A percentile compares a stretch with the other conserved stretches of the same genome.
These are phyloP conservation scores for Aphidoletes aphidimyza DNA, from an alignment of 2,888 invertebrate species.

Conservation along the genomic window DNA sequence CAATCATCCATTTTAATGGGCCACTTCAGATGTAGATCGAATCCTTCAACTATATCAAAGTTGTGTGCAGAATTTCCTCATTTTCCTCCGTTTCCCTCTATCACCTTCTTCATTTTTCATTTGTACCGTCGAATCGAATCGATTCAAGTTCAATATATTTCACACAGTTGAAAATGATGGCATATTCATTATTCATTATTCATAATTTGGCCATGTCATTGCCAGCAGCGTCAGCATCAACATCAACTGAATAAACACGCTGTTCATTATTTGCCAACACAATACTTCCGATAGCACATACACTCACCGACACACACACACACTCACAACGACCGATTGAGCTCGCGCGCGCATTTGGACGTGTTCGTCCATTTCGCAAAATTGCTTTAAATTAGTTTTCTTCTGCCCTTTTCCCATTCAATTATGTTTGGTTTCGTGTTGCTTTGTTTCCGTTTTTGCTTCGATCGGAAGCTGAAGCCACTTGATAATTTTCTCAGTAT, in stretches of 20 bases:
- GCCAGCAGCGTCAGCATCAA: background rate
- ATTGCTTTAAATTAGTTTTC: slow-evolving; percentile 31
- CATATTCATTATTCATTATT: slow-evolving; percentile 34
- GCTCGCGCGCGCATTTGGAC: too few species aligned
- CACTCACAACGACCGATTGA: too few species aligned
- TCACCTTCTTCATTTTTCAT: background rate
- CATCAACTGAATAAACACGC: background rate
- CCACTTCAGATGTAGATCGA: slow-evolving; percentile 3
- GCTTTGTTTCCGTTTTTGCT: background rate
- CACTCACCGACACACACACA: background rate
- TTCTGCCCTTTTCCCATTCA: slow-evolving; percentile 21
- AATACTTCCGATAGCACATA: background rate
- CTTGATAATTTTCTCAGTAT: background rate
- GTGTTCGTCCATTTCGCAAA: background rate
- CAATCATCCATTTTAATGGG: slow-evolving; percentile 31
- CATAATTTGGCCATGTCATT: slow-evolving; percentile 46
- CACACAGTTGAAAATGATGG: background rate
- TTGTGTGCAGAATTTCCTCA: background rate
- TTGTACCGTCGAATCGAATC: background rate
- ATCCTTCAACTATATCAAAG: background rate
- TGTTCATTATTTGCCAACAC: slow-evolving; percentile 21
- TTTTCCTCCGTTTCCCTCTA: background rate
- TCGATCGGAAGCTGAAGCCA: slow-evolving; percentile 1
- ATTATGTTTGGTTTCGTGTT: background rate
- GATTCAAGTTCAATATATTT: background rate